These are phyloP conservation scores for Garrulus glandarius DNA, from an alignment of 2,797 vertebrate genomes.

Conservation along the genomic window DNA sequence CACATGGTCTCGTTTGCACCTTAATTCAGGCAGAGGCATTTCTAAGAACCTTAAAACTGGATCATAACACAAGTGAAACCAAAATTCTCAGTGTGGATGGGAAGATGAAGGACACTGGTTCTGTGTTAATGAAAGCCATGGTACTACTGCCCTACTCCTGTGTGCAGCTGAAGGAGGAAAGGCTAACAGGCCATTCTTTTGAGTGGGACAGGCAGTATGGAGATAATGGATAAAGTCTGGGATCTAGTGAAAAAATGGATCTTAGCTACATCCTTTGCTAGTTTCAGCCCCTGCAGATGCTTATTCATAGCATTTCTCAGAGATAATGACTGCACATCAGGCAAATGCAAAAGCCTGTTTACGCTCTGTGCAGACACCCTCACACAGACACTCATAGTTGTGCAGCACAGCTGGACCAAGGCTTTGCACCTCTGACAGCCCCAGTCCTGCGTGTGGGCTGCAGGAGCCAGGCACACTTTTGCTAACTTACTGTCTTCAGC, in stretches of 20 bases:
- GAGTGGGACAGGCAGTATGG: not conserved
- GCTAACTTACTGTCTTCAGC: not conserved
- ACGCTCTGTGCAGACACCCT: fast-evolving
- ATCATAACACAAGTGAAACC: not conserved
- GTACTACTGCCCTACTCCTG: not conserved
- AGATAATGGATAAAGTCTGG: not conserved
- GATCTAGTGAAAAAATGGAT: not conserved
- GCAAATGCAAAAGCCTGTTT: not conserved
- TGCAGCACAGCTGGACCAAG: not conserved
- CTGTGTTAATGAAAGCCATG: not conserved
- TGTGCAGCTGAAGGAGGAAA: not conserved
- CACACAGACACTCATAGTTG: fast-evolving
- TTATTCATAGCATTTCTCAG: not conserved
- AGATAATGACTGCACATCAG: not conserved
- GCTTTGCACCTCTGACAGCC: not conserved
- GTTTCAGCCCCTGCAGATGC: not conserved
- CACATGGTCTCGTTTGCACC: too few relatives aligned
- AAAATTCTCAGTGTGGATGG: fast-evolving
- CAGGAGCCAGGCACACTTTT: not conserved
- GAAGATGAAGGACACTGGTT: not conserved
- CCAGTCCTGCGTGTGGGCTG: not conserved
- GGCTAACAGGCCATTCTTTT: fast-evolving
- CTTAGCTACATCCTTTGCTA: not conserved
- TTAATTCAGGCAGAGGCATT: too few relatives aligned
- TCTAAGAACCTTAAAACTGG: too few relatives aligned